A percentile compares a stretch with the other conserved stretches of the same genome.
Evolutionary conservation across 2,113 vertebrate genomes (phyloP).

Genomic region (Tor tambroides): DNA sequence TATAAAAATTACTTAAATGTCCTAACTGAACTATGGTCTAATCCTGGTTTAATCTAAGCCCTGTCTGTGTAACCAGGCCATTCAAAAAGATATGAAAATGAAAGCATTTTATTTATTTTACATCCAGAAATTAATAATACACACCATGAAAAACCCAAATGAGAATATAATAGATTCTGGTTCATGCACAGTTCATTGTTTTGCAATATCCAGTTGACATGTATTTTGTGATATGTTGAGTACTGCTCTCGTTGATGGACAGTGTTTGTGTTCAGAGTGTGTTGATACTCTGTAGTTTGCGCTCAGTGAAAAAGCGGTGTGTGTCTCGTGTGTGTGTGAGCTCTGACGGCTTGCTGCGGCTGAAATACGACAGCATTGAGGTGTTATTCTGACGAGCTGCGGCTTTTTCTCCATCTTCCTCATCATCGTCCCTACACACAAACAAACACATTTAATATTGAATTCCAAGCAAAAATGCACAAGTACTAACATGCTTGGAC

Average conservation of each 20-base stretch:
- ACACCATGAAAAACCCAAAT: not conserved
- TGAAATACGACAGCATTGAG: constrained; percentile 80
- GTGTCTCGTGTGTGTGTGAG: constrained; percentile 59
- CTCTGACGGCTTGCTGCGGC: constrained; percentile 55
- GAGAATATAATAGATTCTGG: not conserved
- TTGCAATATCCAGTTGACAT: not conserved
- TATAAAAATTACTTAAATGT: too few relatives aligned
- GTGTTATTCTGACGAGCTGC: constrained; percentile 72
- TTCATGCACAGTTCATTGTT: not conserved
- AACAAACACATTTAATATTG: constrained; percentile 29
- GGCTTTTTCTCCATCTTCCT: constrained; percentile 71
- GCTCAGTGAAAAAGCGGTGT: constrained; percentile 86
- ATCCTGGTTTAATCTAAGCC: too few relatives aligned
- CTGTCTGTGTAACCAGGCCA: too few relatives aligned
- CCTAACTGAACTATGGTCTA: too few relatives aligned
- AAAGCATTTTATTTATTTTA: not conserved
- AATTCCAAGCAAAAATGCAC: not conserved
- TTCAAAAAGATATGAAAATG: not conserved
- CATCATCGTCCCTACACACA: constrained; percentile 79
- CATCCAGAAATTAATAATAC: not conserved
- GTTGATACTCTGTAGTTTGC: constrained; percentile 77
- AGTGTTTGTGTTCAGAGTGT: constrained; percentile 60
- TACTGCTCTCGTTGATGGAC: not conserved
- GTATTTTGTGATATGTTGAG: not conserved
- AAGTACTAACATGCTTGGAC: not conserved